Conservation (phyloP, 1,140 invertebrate species). For the Zaprionus vittiger region DNA sequence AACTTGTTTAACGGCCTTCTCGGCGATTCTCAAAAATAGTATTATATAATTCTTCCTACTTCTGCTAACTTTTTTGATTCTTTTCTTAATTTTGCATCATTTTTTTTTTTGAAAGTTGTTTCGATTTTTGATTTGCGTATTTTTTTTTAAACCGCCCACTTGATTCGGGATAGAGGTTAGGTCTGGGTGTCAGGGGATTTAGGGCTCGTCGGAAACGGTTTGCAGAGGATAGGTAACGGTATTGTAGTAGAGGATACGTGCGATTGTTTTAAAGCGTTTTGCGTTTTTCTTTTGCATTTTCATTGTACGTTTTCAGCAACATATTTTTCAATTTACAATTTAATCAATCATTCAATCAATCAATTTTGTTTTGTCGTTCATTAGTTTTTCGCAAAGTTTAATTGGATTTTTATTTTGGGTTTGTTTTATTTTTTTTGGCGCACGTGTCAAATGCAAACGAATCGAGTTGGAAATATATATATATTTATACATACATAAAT, state of each 20-base stretch:
- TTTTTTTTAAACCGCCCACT: conserved; percentile 67
- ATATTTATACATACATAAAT: conserved; percentile 76
- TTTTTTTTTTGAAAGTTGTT: conserved; percentile 61
- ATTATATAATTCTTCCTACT: conserved; percentile 22
- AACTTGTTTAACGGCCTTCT: conserved; percentile 32
- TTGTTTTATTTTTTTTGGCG: conserved; percentile 43
- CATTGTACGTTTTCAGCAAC: conserved; percentile 67
- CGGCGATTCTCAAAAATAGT: conserved; percentile 37
- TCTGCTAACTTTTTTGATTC: conserved; percentile 36
- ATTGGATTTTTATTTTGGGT: conserved; percentile 18
- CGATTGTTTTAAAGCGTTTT: conserved; percentile 84
- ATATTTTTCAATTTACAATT: conserved; percentile 38
- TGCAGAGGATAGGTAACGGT: conserved; percentile 83
- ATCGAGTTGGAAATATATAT: conserved; percentile 63
- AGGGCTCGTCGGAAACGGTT: conserved; percentile 79
- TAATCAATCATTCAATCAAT: conserved; percentile 43
- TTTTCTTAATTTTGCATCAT: conserved; percentile 52
- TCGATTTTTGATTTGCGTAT: conserved; percentile 58
- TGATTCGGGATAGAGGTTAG: conserved; percentile 50
- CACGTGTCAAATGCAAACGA: conserved; percentile 81
- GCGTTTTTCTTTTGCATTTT: conserved; percentile 84
- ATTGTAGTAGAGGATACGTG: conserved; percentile 84
- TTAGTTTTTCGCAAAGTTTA: conserved; percentile 25
- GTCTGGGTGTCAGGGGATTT: conserved; percentile 47
- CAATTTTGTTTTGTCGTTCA: conserved; percentile 45